Evolutionary conservation across 2,797 vertebrate genomes (phyloP).

Genomic region (Propithecus perrieri): DNA sequence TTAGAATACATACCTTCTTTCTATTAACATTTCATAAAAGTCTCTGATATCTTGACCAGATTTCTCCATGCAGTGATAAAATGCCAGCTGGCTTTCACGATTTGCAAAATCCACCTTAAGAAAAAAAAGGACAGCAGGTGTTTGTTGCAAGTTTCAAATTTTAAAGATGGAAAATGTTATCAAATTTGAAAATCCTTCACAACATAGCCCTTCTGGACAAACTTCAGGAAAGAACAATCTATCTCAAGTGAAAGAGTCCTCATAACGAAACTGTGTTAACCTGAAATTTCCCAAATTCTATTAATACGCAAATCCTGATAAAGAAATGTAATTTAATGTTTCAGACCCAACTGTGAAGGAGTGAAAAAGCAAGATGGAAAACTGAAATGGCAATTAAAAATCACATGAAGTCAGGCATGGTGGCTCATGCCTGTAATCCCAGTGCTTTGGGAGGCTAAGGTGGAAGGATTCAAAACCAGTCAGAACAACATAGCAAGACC

Average conservation of each 20-base stretch:
- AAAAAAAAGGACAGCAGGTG: not conserved
- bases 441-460: not conserved
- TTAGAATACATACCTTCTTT: conserved; percentile 91
- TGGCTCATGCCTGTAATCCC: not conserved
- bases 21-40: conserved; percentile 96
- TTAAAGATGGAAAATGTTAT: conserved; percentile 14
- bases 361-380: not conserved
- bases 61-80: conserved; percentile 99
- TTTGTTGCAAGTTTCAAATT: conserved; percentile 40
- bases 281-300: conserved; percentile 29
- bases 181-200: conserved; percentile 22
- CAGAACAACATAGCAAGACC: not conserved
- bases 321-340: conserved; percentile 1
- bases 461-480: not conserved
- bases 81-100: conserved; percentile 98
- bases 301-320: not conserved
- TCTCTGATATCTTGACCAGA: conserved; percentile 99
- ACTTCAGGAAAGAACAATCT: not conserved
- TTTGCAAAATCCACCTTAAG: conserved; percentile 99
- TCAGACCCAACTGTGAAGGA: conserved; percentile 17
- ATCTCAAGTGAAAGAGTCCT: not conserved
- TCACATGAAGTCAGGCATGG: not conserved
- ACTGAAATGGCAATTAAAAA: not conserved
- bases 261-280: conserved; percentile 26
- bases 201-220: not conserved